A percentile compares a stretch with the other conserved stretches of the same genome.
phyloP scores from a whole-genome alignment of 1,140 invertebrate species.

The Drosophila arawakana region DNA sequence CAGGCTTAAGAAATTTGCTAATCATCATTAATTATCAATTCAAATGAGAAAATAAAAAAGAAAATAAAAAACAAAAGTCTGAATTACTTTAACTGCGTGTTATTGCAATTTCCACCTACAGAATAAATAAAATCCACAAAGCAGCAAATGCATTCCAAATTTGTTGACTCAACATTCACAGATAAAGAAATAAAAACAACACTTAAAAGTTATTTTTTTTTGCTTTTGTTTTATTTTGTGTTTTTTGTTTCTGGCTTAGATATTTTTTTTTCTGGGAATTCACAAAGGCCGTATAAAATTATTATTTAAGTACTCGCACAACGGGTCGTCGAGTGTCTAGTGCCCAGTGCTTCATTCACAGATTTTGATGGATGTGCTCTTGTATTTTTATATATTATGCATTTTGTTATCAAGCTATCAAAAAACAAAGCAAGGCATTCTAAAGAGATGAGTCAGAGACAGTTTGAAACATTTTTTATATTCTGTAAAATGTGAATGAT shows the following conservation, averaged over 20 bases:
- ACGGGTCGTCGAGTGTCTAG: too few species aligned
- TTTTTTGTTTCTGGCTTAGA: background rate
- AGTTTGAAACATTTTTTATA: too few species aligned
- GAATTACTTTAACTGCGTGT: slow-evolving; percentile 1
- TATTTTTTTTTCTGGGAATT: background rate
- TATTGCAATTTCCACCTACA: slow-evolving; percentile 20
- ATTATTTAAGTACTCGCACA: slow-evolving; percentile 1
- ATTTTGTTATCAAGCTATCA: background rate
- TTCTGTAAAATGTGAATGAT: too few species aligned
- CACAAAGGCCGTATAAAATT: slow-evolving; percentile 3
- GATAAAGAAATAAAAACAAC: background rate
- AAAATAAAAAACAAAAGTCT: slow-evolving; percentile 7
- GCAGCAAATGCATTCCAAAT: background rate
- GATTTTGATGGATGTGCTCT: background rate
- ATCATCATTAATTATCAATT: slow-evolving; percentile 19
- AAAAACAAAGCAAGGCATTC: too few species aligned
- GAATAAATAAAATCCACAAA: background rate
- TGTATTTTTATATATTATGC: background rate
- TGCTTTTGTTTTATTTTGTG: background rate
- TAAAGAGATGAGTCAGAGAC: too few species aligned
- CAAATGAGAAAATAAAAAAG: slow-evolving; percentile 1
- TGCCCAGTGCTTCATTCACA: background rate
- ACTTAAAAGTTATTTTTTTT: background rate
- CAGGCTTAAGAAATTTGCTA: slow-evolving; percentile 25
- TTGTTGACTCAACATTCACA: slow-evolving; percentile 11